A percentile compares a stretch with the other conserved stretches of the same genome.
Conservation (phyloP, 2,113 vertebrate genomes). For the Galeopterus variegatus region DNA sequence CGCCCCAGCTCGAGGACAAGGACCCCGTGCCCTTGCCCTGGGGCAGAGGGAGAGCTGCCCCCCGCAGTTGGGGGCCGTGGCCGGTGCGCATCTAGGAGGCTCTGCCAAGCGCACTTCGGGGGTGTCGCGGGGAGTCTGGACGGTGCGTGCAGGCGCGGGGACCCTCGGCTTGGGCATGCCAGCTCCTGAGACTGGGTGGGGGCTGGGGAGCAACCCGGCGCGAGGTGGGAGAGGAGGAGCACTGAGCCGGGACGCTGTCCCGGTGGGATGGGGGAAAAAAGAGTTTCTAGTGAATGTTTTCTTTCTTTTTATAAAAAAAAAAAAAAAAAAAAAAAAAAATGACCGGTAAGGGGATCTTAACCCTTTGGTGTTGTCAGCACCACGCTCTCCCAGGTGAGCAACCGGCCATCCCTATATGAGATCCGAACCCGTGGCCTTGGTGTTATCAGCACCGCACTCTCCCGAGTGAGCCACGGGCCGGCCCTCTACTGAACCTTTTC, state of each 20-base stretch:
- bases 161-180: neutral
- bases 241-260: neutral
- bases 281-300: neutral
- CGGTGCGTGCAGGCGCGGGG: neutral
- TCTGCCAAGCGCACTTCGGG: neutral
- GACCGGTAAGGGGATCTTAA: no score
- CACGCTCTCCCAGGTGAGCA: no score
- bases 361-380: no score
- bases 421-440: no score
- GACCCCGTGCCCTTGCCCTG: constrained; percentile 82
- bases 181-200: constrained; percentile 64
- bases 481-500: neutral
- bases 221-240: neutral
- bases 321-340: no score
- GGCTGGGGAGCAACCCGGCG: constrained; percentile 56
- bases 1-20: constrained; percentile 54
- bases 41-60: constrained; percentile 57
- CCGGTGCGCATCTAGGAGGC: neutral
- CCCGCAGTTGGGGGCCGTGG: neutral
- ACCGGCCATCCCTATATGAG: no score
- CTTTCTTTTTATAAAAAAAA: no score
- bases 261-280: neutral
- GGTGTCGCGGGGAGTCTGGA: neutral
- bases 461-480: no score
- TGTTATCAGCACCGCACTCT: no score